Evolutionary conservation across 2,797 vertebrate species (phyloP).

Genomic region (Melopsittacus undulatus): DNA sequence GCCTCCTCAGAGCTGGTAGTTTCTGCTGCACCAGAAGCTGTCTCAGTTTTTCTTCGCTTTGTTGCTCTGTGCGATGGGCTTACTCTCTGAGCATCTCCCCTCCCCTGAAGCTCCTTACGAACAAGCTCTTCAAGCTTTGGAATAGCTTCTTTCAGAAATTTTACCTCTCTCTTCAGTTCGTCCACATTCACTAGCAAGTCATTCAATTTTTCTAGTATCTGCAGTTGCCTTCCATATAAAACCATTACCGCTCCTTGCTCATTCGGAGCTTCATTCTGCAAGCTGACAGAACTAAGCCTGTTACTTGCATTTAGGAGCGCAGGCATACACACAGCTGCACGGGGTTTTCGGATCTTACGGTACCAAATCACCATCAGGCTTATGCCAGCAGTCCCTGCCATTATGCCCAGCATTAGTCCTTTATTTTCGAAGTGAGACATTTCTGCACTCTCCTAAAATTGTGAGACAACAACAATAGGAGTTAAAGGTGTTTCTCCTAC

Average conservation of each 20-base stretch:
- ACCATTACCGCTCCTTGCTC: constrained; percentile 57
- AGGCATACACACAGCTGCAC: neutral
- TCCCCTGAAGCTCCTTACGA: constrained; percentile 82
- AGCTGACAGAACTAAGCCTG: neutral
- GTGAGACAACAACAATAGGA: neutral
- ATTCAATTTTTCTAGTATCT: constrained; percentile 89
- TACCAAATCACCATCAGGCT: constrained; percentile 84
- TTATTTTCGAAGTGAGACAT: constrained; percentile 87
- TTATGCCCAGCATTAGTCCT: constrained; percentile 83
- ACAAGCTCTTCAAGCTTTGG: constrained; percentile 87
- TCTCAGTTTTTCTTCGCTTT: constrained; percentile 79
- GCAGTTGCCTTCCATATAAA: constrained; percentile 80
- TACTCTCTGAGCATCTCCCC: constrained; percentile 59
- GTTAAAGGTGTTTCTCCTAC: neutral
- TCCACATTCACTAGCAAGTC: constrained; percentile 87
- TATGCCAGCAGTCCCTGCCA: constrained; percentile 90
- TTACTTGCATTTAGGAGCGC: neutral
- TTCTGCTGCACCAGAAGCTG: constrained; percentile 34
- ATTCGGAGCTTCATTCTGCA: constrained; percentile 30
- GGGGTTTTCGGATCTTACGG: constrained; percentile 59
- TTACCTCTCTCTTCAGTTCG: constrained; percentile 91
- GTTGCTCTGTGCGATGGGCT: constrained; percentile 81
- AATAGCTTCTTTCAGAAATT: constrained; percentile 85
- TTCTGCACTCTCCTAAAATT: constrained; percentile 72
- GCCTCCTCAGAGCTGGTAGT: constrained; percentile 81